Evolutionary conservation across 2,113 vertebrate species (phyloP).

Genomic region (Synodontis membranacea): DNA sequence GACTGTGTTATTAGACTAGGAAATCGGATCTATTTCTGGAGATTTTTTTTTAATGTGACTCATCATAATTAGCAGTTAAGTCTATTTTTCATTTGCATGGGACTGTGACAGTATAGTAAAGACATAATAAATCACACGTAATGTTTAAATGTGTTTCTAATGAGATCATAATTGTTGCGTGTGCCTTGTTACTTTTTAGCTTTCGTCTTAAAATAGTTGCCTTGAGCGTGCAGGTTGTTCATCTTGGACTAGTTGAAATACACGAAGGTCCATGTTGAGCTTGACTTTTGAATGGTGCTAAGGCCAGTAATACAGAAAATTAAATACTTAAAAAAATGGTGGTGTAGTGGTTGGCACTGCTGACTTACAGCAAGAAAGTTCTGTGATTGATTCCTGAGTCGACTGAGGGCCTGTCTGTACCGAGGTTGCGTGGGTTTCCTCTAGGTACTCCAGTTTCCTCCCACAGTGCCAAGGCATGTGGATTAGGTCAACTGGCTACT

Average conservation of each 20-base stretch:
- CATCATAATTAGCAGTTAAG: constrained; percentile 51
- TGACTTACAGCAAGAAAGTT: no score
- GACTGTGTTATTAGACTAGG: constrained; percentile 52
- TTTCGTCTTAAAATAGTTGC: not conserved
- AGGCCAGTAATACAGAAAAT: not conserved
- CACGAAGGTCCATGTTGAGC: not conserved
- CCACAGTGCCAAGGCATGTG: no score
- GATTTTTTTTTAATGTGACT: constrained; percentile 49
- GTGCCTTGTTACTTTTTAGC: not conserved
- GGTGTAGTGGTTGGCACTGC: no score
- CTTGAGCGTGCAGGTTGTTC: not conserved
- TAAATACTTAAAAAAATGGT: not conserved
- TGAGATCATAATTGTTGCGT: constrained; percentile 24
- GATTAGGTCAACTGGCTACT: no score
- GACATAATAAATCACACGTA: constrained; percentile 1
- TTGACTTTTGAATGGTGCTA: not conserved
- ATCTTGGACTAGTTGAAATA: not conserved
- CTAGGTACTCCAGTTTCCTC: no score
- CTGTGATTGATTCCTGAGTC: no score
- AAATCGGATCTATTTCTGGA: constrained; percentile 59
- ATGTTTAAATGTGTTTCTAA: constrained; percentile 13
- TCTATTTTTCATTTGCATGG: constrained; percentile 24
- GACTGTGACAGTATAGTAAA: constrained; percentile 7
- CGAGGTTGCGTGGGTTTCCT: no score
- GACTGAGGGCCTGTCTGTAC: no score